Conservation (phyloP, 2,113 vertebrate species). For the Typhlomys cinereus region DNA sequence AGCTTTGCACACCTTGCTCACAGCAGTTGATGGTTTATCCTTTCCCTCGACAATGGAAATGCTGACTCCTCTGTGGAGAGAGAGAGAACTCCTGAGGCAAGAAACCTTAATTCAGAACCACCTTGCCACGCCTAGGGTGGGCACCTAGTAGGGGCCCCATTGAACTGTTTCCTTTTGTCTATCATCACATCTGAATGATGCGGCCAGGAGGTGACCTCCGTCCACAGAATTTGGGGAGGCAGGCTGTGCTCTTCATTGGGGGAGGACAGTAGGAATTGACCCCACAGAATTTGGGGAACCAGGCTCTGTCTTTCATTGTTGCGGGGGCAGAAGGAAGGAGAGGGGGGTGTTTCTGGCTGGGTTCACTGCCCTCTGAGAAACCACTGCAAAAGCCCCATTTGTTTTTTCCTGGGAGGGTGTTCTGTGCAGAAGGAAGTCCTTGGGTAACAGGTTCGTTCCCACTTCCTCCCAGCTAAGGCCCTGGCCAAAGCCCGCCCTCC, state of each 20-base stretch:
- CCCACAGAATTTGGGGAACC: not conserved
- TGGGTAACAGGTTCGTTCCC: not conserved
- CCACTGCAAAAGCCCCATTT: not conserved
- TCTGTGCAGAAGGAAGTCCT: not conserved
- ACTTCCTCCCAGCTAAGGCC: not conserved
- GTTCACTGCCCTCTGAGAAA: not conserved
- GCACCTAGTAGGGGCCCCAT: not conserved
- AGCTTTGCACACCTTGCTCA: not conserved
- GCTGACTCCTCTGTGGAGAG: not conserved
- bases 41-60: not conserved
- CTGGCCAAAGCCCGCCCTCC: not conserved
- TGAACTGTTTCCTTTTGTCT: not conserved
- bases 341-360: not conserved
- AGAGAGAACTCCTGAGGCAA: not conserved
- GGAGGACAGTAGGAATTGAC: not conserved
- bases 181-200: not conserved
- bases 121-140: not conserved
- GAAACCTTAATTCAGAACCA: not conserved
- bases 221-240: not conserved
- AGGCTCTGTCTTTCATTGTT: not conserved
- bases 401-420: not conserved
- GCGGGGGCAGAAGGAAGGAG: not conserved
- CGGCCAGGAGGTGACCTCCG: no score
- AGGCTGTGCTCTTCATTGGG: not conserved
- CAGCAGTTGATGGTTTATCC: not conserved